Evolutionary conservation across 2,888 invertebrate species (phyloP), one percentile per base, ranked within the genome.

Genomic region (Romanomermis culicivorax): DNA sequence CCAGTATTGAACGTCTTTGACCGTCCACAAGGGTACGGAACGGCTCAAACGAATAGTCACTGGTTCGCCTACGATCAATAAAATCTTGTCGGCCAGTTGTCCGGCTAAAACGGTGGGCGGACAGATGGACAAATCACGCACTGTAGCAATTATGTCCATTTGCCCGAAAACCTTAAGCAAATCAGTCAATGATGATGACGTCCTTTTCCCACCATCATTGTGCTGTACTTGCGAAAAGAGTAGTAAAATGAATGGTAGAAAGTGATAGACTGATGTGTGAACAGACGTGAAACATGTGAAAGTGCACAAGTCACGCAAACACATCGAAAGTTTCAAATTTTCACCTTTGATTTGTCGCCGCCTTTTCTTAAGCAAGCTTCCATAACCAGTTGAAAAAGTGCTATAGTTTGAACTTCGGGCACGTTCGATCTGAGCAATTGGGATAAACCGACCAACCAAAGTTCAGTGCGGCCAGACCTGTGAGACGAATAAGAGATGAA

Each of bases 31-130:
- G 0, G 93, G 91, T 47, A 91, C 91, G 71, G 91, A 89, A 68
- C 91, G 91, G 42, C 88, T 88, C 54, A 95, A 73, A 69, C 89
- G 89, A 70, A 93, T 89, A 0, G 93, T 91, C 17, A 93, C 83
- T 68, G 85, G 85, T 70, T 91, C 91, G 1, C 89, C 91, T 56
- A 93, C 86, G 17, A 89, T 23, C n/a, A 23, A 17, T 23, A 45
- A 45, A 23, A 45, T 45, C 23, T 45, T 45, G 11, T 11, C 24
- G n/a, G 47, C 47, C 7, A 45, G 24, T 23, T n/a, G 14, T 7
- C 47, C 24, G 47, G 47, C 47, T 23, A n/a, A 23, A 23, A 20
- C 47, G 47, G 36, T 36, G 11, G 36, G 36, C 36, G 36, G 36
- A 17, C 36, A 36, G 17, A 17, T 36, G 17, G 36, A 7, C 36